Evolutionary conservation across 2,113 vertebrate genomes (phyloP), one percentile per base, ranked within the genome.

Genomic region (Sigmodon hispidus): DNA sequence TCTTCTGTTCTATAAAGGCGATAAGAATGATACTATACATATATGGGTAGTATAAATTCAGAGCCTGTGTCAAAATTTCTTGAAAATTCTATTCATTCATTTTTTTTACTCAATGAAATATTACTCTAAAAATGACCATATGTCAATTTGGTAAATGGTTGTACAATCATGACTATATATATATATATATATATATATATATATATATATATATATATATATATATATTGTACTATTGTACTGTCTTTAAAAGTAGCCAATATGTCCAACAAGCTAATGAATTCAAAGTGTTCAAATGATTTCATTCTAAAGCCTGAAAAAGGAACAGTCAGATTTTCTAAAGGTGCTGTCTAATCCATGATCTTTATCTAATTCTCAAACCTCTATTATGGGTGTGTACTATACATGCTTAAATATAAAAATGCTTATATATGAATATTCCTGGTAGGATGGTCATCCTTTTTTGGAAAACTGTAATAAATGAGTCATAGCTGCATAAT

Each of bases 141-240:
- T 16, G 13, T 89, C 52, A 4, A 19, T 77, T 45, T 87, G 40
- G 26, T 70, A 29, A 77, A 40, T 1, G 50, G 16, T 5, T 1
- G 24, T 34, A 8, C 3, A 52, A 48, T 84, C 40, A 81, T 77
- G 80, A 45, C 1, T 24, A 4, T 69, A 52, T 3, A 55, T 29
- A 9, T 0, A 65, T 17, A 31, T 29, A 9, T 0, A 65, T 17
- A 31, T 24, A 4, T 69, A 52, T 3, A 55, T 29, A 9, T 0
- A 65, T 17, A 31, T 24, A 4, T 69, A 52, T 3, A 55, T 29
- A 9, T 0, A 65, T 17, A 31, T 24, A 4, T 69, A 52, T 3
- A 55, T 29, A 9, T 0, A 65, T 17, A 31, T n/a, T n/a, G n/a
- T n/a, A 36, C 34, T 81, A 22, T 31, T 6, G 9, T 2, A 80